phyloP scores from a whole-genome alignment of 2,888 invertebrate species.

The Chaetogeoica ovagalla region DNA sequence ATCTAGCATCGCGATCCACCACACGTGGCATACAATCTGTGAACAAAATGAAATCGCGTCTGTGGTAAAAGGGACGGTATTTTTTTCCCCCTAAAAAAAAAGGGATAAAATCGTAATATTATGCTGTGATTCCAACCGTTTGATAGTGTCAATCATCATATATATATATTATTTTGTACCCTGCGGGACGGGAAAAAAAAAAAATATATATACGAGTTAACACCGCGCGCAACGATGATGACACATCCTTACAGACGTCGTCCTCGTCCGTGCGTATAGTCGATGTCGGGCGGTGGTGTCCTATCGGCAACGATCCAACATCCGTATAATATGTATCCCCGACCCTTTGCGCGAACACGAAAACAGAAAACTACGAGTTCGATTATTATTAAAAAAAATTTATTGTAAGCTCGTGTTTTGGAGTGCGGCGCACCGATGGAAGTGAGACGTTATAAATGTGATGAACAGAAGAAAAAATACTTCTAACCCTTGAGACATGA shows the following conservation, averaged over 20 bases:
- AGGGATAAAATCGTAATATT: slow-evolving; percentile 21
- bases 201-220: background rate
- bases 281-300: background rate
- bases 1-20: no score
- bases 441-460: no score
- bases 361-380: no score
- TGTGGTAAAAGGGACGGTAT: background rate
- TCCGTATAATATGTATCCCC: no score
- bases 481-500: no score
- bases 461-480: no score
- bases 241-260: slow-evolving; percentile 9
- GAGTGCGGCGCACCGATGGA: no score
- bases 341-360: background rate
- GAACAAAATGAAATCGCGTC: background rate
- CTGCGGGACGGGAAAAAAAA: background rate
- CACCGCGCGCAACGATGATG: slow-evolving; percentile 3
- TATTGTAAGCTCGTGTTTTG: no score
- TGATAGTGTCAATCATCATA: slow-evolving; percentile 43
- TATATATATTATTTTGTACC: slow-evolving; percentile 14
- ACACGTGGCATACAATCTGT: background rate
- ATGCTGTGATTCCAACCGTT: slow-evolving; percentile 35
- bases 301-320: background rate
- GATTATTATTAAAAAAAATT: no score
- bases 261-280: background rate
- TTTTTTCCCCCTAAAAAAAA: background rate